Conservation (phyloP, 2,797 vertebrate species). For the Anguilla anguilla region DNA sequence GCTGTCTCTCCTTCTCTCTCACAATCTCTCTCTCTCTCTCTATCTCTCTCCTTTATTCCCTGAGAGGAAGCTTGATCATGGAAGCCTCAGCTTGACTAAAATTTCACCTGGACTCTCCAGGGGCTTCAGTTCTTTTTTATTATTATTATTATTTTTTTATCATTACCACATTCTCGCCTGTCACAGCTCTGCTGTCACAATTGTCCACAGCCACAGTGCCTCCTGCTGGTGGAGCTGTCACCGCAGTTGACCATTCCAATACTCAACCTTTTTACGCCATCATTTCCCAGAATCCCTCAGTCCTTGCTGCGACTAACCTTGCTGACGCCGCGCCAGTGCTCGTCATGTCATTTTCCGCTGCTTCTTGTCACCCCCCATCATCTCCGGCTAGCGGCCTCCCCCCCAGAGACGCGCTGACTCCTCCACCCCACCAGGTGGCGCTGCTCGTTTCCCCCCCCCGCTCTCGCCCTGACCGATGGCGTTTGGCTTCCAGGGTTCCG, state of each 20-base stretch:
- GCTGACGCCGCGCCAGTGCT: background rate
- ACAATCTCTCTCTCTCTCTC: background rate
- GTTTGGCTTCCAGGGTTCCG: slow-evolving; percentile 83
- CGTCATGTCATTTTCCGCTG: background rate
- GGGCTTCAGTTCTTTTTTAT: too few relatives aligned
- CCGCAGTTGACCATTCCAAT: background rate
- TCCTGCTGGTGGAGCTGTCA: background rate
- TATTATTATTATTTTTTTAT: slow-evolving; percentile 30
- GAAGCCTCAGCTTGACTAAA: background rate
- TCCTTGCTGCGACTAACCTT: background rate
- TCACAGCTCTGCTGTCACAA: background rate
- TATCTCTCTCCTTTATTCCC: background rate
- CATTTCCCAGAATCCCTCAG: background rate
- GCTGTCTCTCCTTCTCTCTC: background rate
- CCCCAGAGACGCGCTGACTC: background rate
- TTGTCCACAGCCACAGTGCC: background rate
- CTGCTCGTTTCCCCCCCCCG: slow-evolving; percentile 45
- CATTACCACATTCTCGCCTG: background rate
- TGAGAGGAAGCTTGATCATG: background rate
- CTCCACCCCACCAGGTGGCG: slow-evolving; percentile 22
- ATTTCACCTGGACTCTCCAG: background rate
- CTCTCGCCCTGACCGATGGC: slow-evolving; percentile 27
- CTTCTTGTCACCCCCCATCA: background rate
- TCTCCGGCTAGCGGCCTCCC: background rate
- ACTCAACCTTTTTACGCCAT: background rate